phyloP scores from a whole-genome alignment of 2,888 invertebrate genomes.

The Ophonus ardosiacus region DNA sequence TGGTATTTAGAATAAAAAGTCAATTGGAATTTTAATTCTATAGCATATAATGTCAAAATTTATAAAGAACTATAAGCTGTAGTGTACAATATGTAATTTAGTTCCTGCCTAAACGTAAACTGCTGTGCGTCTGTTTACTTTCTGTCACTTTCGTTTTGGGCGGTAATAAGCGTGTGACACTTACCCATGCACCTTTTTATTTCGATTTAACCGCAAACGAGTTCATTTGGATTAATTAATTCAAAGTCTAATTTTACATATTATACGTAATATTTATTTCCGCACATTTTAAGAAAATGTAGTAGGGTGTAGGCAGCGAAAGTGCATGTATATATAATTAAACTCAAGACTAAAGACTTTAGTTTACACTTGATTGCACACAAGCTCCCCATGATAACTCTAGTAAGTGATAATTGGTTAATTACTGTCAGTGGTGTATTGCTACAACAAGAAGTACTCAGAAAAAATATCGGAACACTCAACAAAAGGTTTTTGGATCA shows the following conservation, averaged over 20 bases:
- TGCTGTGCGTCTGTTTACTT: neutral
- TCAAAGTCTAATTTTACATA: conserved; percentile 41
- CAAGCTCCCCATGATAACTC: conserved; percentile 44
- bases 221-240: conserved; percentile 51
- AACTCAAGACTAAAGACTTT: conserved; percentile 13
- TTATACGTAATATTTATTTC: conserved; percentile 56
- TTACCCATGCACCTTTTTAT: conserved; percentile 47
- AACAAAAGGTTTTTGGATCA: no score
- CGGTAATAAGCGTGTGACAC: conserved; percentile 25
- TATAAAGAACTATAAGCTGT: neutral
- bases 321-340: conserved; percentile 54
- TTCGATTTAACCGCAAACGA: conserved; percentile 45
- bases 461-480: no score
- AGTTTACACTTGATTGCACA: conserved; percentile 49
- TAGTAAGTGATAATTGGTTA: conserved; percentile 46
- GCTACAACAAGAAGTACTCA: no score
- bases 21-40: no score
- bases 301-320: conserved; percentile 51
- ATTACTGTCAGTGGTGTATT: neutral
- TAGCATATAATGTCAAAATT: neutral
- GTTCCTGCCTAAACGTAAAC: neutral
- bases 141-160: conserved; percentile 46
- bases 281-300: conserved; percentile 40
- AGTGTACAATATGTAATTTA: neutral
- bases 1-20: no score